Conservation (phyloP, 2,113 vertebrate genomes). For the Bubalus kerabau region DNA sequence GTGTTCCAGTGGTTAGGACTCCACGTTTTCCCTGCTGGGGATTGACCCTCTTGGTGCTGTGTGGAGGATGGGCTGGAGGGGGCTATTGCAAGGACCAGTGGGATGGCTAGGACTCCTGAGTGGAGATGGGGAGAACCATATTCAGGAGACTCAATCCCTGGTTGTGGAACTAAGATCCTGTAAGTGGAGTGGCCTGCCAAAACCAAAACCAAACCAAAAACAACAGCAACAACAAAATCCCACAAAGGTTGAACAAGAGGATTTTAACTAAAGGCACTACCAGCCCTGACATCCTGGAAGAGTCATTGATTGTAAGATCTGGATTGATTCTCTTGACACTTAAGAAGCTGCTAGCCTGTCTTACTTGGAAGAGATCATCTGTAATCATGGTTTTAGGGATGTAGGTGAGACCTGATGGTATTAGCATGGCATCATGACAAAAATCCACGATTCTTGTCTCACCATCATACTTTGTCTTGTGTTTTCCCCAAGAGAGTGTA, state of each 20-base stretch:
- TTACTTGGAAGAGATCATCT: not conserved
- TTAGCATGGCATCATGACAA: not conserved
- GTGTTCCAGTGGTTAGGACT: not conserved
- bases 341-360: not conserved
- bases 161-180: not conserved
- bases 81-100: not conserved
- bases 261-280: not conserved
- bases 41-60: not conserved
- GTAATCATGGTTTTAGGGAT: not conserved
- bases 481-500: not conserved
- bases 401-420: not conserved
- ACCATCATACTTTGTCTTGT: not conserved
- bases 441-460: not conserved
- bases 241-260: not conserved
- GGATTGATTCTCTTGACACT: not conserved
- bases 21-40: not conserved
- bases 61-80: not conserved
- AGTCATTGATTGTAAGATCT: not conserved
- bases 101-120: not conserved
- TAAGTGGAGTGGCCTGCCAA: not conserved
- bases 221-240: not conserved
- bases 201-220: not conserved
- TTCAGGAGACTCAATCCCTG: not conserved
- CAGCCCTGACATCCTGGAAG: not conserved
- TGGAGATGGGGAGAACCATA: not conserved